Percentiles rank a stretch among this genome's conserved stretches.
phyloP scores from a whole-genome alignment of 2,888 invertebrate species.

The Spisula solida region DNA sequence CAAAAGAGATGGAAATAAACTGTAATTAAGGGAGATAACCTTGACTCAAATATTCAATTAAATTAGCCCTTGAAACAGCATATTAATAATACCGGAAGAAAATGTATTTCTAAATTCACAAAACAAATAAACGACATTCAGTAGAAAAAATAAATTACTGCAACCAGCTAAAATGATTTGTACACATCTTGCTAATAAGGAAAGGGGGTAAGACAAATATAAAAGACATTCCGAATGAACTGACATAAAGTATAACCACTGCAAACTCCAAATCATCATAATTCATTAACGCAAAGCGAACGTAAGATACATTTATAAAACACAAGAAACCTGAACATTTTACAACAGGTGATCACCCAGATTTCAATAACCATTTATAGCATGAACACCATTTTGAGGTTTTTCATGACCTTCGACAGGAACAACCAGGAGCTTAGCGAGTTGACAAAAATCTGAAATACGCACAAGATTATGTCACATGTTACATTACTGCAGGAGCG shows the following conservation, averaged over 20 bases:
- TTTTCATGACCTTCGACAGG: too few species aligned
- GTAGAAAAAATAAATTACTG: conserved; percentile 52
- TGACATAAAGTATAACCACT: conserved; percentile 15
- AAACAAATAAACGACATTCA: conserved; percentile 7
- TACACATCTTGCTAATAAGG: conserved; percentile 29
- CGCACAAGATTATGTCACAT: too few species aligned
- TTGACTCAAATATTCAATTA: neutral
- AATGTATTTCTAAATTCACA: conserved; percentile 23
- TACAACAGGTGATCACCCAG: too few species aligned
- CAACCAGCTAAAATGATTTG: conserved; percentile 45
- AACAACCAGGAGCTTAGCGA: too few species aligned
- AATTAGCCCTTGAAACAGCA: neutral
- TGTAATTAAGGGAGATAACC: neutral
- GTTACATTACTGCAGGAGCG: too few species aligned
- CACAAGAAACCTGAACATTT: too few species aligned
- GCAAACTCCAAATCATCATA: conserved; percentile 25
- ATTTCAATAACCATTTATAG: too few species aligned
- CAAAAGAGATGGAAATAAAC: too few species aligned
- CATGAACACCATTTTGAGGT: too few species aligned
- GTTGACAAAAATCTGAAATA: too few species aligned
- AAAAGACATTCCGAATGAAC: conserved; percentile 43
- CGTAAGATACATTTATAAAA: too few species aligned
- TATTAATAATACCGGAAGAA: neutral
- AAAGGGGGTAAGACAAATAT: neutral
- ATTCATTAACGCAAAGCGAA: neutral